phyloP scores from a whole-genome alignment of 2,113 vertebrate species.

The Pan troglodytes region NHGRI_mPanTro3-v2.1_pri NC_072416.2:30916001-30916500 shows the following conservation, averaged over 20 bases:
- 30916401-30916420: neutral
- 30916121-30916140: conserved; percentile 28
- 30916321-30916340: neutral
- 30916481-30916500: neutral
- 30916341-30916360: neutral
- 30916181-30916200: neutral
- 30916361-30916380: neutral
- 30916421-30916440: neutral
- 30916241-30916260: neutral
- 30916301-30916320: neutral
- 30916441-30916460: neutral
- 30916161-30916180: neutral
- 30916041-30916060: neutral
- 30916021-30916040: neutral
- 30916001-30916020: neutral
- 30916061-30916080: neutral
- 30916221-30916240: neutral
- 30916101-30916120: conserved; percentile 57
- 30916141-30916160: neutral
- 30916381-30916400: neutral
- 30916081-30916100: neutral
- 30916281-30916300: neutral
- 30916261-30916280: neutral
- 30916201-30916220: neutral
- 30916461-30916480: neutral